Evolutionary conservation across 2,888 invertebrate species (phyloP).

Genomic region (Chelonus formosanus): DNA sequence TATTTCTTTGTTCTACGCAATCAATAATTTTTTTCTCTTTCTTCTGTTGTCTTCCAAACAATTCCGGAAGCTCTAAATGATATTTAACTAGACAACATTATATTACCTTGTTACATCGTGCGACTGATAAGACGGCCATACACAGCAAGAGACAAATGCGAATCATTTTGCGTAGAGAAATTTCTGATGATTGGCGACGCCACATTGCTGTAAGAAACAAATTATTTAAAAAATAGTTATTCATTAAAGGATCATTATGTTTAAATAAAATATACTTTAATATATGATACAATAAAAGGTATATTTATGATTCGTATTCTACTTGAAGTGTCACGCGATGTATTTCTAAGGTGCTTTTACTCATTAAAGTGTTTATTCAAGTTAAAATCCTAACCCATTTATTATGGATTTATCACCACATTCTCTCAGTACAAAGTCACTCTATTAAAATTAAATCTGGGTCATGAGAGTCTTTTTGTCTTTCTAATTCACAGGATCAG

Average conservation of each 20-base stretch:
- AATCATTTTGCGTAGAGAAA: constrained; percentile 63
- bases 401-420: constrained; percentile 13
- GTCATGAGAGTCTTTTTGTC: constrained; percentile 30
- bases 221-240: background rate
- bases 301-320: too few species aligned
- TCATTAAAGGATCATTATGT: too few species aligned
- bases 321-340: background rate
- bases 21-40: too few species aligned
- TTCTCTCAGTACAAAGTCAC: background rate
- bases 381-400: constrained; percentile 11
- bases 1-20: too few species aligned
- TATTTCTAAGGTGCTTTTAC: constrained; percentile 9
- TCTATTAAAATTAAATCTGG: constrained; percentile 14
- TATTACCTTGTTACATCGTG: constrained; percentile 63
- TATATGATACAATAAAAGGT: too few species aligned
- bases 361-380: background rate
- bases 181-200: constrained; percentile 61
- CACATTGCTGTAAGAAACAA: constrained; percentile 59
- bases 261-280: background rate
- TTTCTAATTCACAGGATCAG: constrained; percentile 23
- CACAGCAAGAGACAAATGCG: constrained; percentile 62
- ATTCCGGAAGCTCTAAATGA: too few species aligned
- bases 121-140: constrained; percentile 61
- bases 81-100: too few species aligned
- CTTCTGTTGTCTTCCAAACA: too few species aligned